Percentiles rank a stretch among this genome's conserved stretches.
These are phyloP conservation scores for Arrhopalites spinosus DNA, from an alignment of 2,888 invertebrate species.

Conservation along the genomic window DNA sequence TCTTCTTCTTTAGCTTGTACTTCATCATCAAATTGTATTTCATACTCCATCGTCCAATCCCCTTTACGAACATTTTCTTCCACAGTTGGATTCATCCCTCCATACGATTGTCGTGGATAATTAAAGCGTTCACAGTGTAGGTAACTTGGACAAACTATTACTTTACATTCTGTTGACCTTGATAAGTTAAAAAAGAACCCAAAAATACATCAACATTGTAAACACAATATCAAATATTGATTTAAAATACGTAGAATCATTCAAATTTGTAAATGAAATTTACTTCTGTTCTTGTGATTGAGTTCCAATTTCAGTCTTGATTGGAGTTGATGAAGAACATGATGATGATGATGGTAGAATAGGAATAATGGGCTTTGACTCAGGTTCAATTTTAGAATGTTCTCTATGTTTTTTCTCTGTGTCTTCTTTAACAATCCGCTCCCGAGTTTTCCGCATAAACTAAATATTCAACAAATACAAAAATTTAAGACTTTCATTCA, in stretches of 20 bases:
- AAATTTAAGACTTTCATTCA: background rate
- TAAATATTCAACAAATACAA: slow-evolving; percentile 33
- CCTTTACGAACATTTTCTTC: slow-evolving; percentile 65
- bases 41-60: slow-evolving; percentile 52
- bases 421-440: slow-evolving; percentile 41
- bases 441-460: slow-evolving; percentile 54
- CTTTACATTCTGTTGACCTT: slow-evolving; percentile 1
- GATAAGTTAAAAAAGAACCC: background rate
- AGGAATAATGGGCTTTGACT: background rate
- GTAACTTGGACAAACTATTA: slow-evolving; percentile 67
- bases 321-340: background rate
- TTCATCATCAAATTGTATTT: slow-evolving; percentile 14
- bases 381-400: slow-evolving; percentile 31
- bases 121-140: slow-evolving; percentile 76
- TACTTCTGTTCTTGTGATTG: background rate
- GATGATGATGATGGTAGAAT: too few species aligned
- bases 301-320: background rate
- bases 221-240: too few species aligned
- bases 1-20: background rate
- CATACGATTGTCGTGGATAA: slow-evolving; percentile 85
- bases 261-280: background rate
- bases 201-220: too few species aligned
- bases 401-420: slow-evolving; percentile 46
- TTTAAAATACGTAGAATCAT: background rate
- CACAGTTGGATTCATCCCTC: slow-evolving; percentile 91